Percentiles rank a stretch among this genome's conserved stretches.
These are phyloP conservation scores for Bombus balteatus DNA, from an alignment of 1,140 invertebrate genomes.

Conservation along the genomic window DNA sequence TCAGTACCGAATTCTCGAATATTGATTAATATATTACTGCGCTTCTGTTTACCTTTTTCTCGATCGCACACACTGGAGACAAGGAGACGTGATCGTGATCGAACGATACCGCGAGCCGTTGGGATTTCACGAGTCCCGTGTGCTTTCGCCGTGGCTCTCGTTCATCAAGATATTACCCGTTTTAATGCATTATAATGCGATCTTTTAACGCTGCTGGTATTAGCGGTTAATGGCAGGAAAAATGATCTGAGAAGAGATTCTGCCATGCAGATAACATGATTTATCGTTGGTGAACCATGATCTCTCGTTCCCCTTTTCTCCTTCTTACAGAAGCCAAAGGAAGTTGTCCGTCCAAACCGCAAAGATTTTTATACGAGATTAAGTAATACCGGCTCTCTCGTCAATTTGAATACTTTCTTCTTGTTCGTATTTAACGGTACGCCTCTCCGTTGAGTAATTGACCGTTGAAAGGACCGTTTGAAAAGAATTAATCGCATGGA, in stretches of 20 bases:
- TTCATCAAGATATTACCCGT: conserved; percentile 28
- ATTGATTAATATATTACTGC: neutral
- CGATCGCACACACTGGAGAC: neutral
- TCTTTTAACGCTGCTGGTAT: conserved; percentile 25
- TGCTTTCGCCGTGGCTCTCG: conserved; percentile 1
- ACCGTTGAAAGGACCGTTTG: neutral
- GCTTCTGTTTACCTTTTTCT: neutral
- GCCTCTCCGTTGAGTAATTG: neutral
- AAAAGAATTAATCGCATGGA: neutral
- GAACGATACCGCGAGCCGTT: neutral
- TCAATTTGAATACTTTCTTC: neutral
- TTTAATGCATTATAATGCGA: conserved; percentile 43
- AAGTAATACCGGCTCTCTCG: neutral
- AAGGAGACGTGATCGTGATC: conserved; percentile 13
- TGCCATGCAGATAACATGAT: conserved; percentile 24
- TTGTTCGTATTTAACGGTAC: conserved; percentile 25
- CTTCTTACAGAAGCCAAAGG: conserved; percentile 7
- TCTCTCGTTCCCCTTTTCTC: neutral
- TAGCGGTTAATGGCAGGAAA: conserved; percentile 38
- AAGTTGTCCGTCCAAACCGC: conserved; percentile 15
- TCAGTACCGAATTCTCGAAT: neutral
- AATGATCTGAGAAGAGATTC: conserved; percentile 41
- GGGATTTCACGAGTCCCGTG: conserved; percentile 12
- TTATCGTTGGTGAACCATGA: conserved; percentile 26
- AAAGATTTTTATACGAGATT: conserved; percentile 25